Percentiles rank a stretch among this genome's conserved stretches.
phyloP scores from a whole-genome alignment of 2,888 invertebrate genomes.

The Lasioglossum marginatum region DNA sequence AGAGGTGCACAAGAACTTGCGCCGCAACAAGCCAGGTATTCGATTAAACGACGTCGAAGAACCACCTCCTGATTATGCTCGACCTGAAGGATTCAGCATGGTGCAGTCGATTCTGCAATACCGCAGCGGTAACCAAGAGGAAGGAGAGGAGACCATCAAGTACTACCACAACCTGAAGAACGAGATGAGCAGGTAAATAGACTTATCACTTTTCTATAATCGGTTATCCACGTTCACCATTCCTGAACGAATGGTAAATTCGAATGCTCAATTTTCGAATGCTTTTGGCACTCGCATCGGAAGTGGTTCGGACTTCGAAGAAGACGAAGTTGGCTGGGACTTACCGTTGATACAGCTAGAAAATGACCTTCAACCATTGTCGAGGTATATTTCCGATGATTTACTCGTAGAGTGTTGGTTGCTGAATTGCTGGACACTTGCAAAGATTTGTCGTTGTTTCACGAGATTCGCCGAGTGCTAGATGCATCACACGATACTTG shows the following conservation, averaged over 20 bases:
- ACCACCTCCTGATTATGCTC: conserved; percentile 86
- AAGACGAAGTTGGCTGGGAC: conserved; percentile 87
- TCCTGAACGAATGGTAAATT: conserved; percentile 68
- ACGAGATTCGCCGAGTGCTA: not conserved
- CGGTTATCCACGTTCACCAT: not conserved
- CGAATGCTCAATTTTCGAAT: conserved; percentile 80
- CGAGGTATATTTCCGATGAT: conserved; percentile 76
- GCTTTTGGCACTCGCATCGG: conserved; percentile 83
- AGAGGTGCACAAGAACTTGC: conserved; percentile 88
- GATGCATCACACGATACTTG: not conserved
- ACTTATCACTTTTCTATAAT: not conserved
- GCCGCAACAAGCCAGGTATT: conserved; percentile 88
- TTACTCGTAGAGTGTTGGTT: conserved; percentile 12
- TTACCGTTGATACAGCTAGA: conserved; percentile 85
- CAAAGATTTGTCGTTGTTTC: not conserved
- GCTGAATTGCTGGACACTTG: not conserved
- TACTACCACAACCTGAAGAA: conserved; percentile 83
- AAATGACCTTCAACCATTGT: conserved; percentile 83
- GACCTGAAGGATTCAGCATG: conserved; percentile 88
- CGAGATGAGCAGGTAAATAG: conserved; percentile 85
- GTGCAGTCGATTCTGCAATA: conserved; percentile 85
- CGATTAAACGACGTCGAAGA: conserved; percentile 86
- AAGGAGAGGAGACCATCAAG: conserved; percentile 80
- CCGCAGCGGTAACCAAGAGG: conserved; percentile 79
- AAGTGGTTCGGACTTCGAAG: conserved; percentile 85